Percentiles rank a stretch among this genome's conserved stretches.
Evolutionary conservation across 2,888 invertebrate species (phyloP).

Genomic region (Beris chalybata): DNA sequence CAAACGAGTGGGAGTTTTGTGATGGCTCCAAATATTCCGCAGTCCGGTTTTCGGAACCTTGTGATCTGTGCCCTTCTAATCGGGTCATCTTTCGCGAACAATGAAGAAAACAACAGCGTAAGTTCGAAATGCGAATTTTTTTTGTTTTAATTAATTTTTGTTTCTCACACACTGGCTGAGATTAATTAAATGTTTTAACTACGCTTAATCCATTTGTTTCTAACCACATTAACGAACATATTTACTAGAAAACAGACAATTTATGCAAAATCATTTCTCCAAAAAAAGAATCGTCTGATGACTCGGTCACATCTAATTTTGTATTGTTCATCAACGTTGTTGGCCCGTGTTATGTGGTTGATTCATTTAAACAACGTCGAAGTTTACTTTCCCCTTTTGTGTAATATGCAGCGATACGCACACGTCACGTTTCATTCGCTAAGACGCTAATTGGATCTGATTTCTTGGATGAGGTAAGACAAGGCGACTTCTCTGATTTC

Average conservation of each 20-base stretch:
- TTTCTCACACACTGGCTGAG: background rate
- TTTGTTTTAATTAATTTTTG: background rate
- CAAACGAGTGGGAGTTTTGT: background rate
- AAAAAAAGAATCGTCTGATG: too few relatives aligned
- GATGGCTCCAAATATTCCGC: slow-evolving; percentile 4
- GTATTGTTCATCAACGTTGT: too few relatives aligned
- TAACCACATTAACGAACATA: slow-evolving; percentile 14
- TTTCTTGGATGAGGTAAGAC: too few relatives aligned
- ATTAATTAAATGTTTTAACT: background rate
- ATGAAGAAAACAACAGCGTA: slow-evolving; percentile 1
- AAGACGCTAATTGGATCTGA: too few relatives aligned
- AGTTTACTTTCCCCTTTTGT: too few relatives aligned
- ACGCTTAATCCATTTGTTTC: slow-evolving; percentile 4
- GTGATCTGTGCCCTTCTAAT: background rate
- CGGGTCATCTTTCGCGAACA: background rate
- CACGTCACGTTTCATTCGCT: too few relatives aligned
- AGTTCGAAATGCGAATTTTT: background rate
- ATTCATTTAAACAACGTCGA: too few relatives aligned
- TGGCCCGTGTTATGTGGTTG: too few relatives aligned
- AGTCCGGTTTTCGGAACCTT: background rate
- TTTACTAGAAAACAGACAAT: background rate
- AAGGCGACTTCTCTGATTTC: too few relatives aligned
- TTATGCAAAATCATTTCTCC: too few relatives aligned
- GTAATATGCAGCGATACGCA: too few relatives aligned
- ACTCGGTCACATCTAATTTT: too few relatives aligned